Evolutionary conservation across 2,113 vertebrate genomes (phyloP).

Genomic region (Pipra filicauda): DNA sequence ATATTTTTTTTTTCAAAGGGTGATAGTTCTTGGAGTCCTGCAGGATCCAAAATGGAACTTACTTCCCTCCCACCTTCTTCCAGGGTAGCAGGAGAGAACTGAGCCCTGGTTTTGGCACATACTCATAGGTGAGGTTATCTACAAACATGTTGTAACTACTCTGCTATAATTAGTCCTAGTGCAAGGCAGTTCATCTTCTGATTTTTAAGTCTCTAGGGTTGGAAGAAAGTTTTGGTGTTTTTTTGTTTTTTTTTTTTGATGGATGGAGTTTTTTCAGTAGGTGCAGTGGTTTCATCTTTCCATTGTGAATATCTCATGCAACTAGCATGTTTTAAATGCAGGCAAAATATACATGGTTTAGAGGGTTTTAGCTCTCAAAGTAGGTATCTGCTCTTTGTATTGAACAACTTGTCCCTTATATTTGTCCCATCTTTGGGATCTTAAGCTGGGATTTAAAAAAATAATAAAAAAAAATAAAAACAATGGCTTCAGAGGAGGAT

Average conservation of each 20-base stretch:
- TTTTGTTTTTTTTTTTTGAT: neutral
- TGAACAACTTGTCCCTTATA: neutral
- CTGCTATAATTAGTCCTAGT: constrained; percentile 22
- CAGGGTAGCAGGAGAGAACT: neutral
- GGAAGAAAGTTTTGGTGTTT: neutral
- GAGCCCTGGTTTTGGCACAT: neutral
- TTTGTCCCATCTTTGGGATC: neutral
- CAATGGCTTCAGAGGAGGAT: neutral
- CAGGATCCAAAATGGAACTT: neutral
- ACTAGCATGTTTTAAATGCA: neutral
- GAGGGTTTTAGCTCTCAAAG: neutral
- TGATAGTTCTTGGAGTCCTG: neutral
- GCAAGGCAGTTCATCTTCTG: neutral
- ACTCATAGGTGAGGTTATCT: neutral
- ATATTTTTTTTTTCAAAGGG: neutral
- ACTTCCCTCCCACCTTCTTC: neutral
- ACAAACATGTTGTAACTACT: constrained; percentile 26
- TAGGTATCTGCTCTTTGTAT: neutral
- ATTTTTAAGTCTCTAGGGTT: neutral
- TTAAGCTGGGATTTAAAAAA: neutral
- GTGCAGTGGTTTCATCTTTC: neutral
- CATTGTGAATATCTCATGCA: neutral
- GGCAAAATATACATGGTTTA: neutral
- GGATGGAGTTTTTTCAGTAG: neutral
- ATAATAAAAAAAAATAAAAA: neutral